Base-by-base conservation (phyloP, 2,888 invertebrate genomes). In the Pachymerium ferrugineum region DNA sequence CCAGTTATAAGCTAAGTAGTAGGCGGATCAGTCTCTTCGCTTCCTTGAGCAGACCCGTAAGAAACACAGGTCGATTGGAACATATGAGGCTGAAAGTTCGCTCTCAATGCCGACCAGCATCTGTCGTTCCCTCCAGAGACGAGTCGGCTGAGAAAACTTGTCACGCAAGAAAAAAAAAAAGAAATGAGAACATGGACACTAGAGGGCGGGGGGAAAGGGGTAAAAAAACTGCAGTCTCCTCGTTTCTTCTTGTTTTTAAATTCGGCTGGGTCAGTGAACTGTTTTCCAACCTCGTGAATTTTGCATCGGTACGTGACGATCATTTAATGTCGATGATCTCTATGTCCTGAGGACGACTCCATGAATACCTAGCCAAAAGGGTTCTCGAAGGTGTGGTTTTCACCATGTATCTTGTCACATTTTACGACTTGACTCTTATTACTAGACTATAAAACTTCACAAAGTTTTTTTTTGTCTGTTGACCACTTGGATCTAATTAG, bases 281-380 rank as follows among this genome's bases (percentile, higher is more conserved):
- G 47, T 54, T n/a, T n/a, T n/a, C n/a, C n/a, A 54, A 54, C 47
- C 47, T 54, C 47, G 47, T 54, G 47, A 54, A 22, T 54, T 54
- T 54, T 54, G 47, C 47, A 54, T 54, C 47, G 47, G 22, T 19
- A 54, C 47, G 16, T 54, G 47, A 54, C 47, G 47, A 54, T n/a
- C n/a, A n/a, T n/a, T n/a, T n/a, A n/a, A n/a, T 54, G 47, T 54
- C 47, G 47, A 54, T 54, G 47, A n/a, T 54, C 47, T 54, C 47
- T 19, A 54, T 16, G 47, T 54, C 47, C 47, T 54, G 19, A 22
- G 47, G 47, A 54, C 22, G 47, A 22, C 47, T 54, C 47, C 10
- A n/a, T n/a, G n/a, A n/a, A n/a, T 22, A 54, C 47, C 47, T 54
- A 22, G n/a, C n/a, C 47, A 54, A 1, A 54, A 54, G 47, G 47